phyloP scores from a whole-genome alignment of 2,113 vertebrate genomes.

The Cyphomyrus discorhynchus region DNA sequence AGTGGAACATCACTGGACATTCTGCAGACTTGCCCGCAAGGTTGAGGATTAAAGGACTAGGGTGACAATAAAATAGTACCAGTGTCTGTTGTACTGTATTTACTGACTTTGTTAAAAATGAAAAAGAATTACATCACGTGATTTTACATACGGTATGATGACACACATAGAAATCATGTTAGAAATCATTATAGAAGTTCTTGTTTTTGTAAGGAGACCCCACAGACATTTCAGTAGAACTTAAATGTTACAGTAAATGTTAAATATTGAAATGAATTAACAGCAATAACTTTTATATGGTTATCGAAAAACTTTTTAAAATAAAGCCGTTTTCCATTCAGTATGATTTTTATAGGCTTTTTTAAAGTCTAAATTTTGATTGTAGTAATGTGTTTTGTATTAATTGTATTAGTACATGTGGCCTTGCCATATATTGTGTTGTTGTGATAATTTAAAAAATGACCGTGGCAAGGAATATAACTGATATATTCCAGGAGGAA shows the following conservation, averaged over 20 bases:
- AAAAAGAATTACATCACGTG: background rate
- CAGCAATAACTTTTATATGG: conserved; percentile 1
- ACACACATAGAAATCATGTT: background rate
- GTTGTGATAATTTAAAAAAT: background rate
- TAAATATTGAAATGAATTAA: background rate
- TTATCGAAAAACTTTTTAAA: background rate
- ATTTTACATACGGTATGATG: background rate
- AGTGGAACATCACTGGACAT: conserved; percentile 98
- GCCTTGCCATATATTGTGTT: background rate
- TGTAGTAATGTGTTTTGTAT: background rate
- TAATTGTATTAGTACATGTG: background rate
- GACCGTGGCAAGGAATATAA: background rate
- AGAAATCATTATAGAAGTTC: background rate
- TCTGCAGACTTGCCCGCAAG: conserved; percentile 89
- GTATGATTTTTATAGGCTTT: background rate
- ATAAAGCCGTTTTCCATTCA: background rate
- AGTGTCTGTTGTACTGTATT: background rate
- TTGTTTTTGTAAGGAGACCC: background rate
- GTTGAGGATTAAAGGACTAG: conserved; percentile 76
- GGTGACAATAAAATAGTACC: background rate
- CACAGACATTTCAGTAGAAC: background rate
- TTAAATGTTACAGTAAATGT: background rate
- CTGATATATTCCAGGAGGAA: background rate
- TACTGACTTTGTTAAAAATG: background rate
- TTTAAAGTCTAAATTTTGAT: background rate